phyloP scores from a whole-genome alignment of 2,797 vertebrate genomes.

The Phoxinus dragarum region DNA sequence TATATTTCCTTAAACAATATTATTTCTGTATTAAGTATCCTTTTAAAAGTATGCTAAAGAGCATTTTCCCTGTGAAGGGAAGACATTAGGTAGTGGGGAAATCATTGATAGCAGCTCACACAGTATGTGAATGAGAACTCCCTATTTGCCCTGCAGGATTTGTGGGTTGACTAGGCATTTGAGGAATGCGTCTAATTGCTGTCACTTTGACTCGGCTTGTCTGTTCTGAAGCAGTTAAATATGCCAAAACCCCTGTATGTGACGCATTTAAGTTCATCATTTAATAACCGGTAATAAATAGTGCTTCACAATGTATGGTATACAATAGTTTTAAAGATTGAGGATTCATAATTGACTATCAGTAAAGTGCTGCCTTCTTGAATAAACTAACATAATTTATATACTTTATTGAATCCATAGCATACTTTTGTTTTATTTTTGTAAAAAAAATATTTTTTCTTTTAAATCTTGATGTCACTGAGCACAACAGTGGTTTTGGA shows the following conservation, averaged over 20 bases:
- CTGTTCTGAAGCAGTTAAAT: conserved; percentile 50
- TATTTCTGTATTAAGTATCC: background rate
- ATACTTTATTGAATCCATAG: conserved; percentile 4
- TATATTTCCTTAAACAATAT: background rate
- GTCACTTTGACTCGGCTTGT: conserved; percentile 60
- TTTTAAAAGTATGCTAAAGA: background rate
- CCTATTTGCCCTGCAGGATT: conserved; percentile 39
- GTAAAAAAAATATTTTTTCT: background rate
- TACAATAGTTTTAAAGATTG: conserved; percentile 4
- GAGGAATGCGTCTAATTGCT: conserved; percentile 61
- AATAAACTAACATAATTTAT: conserved; percentile 30
- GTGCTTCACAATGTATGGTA: background rate
- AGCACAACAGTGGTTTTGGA: background rate
- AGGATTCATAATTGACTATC: conserved; percentile 24
- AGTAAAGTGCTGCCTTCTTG: conserved; percentile 19
- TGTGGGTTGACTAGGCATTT: conserved; percentile 53
- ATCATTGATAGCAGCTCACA: conserved; percentile 8
- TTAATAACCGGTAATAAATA: conserved; percentile 19
- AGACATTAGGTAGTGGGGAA: conserved; percentile 13
- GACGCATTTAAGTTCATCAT: conserved; percentile 14
- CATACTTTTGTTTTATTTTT: too few relatives aligned
- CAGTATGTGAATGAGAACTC: conserved; percentile 47
- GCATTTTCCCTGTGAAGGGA: background rate
- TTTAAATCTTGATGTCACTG: background rate
- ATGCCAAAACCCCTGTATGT: conserved; percentile 28